Evolutionary conservation across 2,113 vertebrate genomes (phyloP), one percentile per base, ranked within the genome.

Genomic region (Osmerus mordax): DNA sequence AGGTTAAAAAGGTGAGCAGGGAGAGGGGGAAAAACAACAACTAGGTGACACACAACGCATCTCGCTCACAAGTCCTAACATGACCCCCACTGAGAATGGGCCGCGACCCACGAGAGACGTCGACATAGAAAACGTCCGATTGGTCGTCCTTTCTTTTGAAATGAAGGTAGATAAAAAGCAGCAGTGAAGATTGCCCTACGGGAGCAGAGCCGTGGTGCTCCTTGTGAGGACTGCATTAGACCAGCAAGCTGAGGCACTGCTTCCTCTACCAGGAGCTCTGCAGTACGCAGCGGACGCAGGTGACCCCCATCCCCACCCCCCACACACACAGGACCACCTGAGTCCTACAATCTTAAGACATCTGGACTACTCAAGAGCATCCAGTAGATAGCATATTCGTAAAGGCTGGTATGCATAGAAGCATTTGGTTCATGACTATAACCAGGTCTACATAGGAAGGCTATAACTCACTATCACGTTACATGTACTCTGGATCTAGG

Each of bases 381-480:
- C 73, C 7, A 25, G 21, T 36, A 66, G 68, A 67, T 70, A 81
- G 55, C 69, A 71, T 80, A 74, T 77, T 70, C 69, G 72, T 75
- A 63, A 77, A 82, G 79, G 82, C 79, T 69, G 61, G 65, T 87
- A 68, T 87, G 85, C 84, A 87, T 84, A 88, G 85, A 79, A 75
- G 71, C 59, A 78, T 65, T 75, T 28, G 52, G 78, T 32, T 23
- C 60, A 81, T 62, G 60, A 15, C 65, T 72, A 62, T 25, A 18
- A n/a, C 65, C 9, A 47, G 9, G 41, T 47, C 41, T 47, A 47
- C 41, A 28, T 28, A 47, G 41, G 41, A 47, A 9, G 41, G 41
- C 9, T 47, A 7, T 9, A 47, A 47, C 41, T 36, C 32, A 7
- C 32, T 47, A 47, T 47, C 41, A 12, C 41, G 8, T 47, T 7